phyloP scores from a whole-genome alignment of 2,888 invertebrate species.

The Homarus gammarus region DNA sequence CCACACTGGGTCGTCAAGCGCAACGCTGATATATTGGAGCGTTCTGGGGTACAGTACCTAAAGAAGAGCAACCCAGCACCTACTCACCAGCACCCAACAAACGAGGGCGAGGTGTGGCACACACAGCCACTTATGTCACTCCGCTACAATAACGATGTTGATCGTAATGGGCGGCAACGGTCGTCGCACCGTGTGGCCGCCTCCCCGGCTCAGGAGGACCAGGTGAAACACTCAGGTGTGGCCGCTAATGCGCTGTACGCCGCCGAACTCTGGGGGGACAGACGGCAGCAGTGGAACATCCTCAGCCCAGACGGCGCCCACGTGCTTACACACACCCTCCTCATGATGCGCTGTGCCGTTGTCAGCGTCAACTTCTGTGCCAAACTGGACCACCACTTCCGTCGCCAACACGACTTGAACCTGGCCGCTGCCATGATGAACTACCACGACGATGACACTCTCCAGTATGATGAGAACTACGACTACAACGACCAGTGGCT shows the following conservation, averaged over 20 bases:
- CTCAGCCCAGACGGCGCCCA: conserved; percentile 48
- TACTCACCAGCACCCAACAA: not conserved
- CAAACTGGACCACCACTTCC: conserved; percentile 62
- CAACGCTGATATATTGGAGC: conserved; percentile 1
- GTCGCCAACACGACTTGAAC: conserved; percentile 62
- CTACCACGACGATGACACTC: conserved; percentile 28
- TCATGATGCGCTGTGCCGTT: conserved; percentile 64
- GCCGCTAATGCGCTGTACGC: conserved; percentile 37
- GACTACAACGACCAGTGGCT: not conserved
- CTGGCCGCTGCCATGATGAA: conserved; percentile 66
- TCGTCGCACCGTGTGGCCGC: conserved; percentile 32
- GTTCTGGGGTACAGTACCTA: conserved; percentile 14
- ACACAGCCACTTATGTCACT: conserved; percentile 29
- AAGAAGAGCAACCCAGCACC: not conserved
- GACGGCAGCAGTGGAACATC: conserved; percentile 50
- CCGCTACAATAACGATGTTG: conserved; percentile 10
- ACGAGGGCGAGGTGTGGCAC: not conserved
- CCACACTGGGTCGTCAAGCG: conserved; percentile 33
- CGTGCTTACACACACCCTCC: conserved; percentile 36
- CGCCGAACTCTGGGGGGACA: conserved; percentile 53
- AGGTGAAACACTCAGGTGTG: not conserved
- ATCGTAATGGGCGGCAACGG: not conserved
- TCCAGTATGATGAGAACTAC: too few relatives aligned
- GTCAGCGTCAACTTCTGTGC: conserved; percentile 50
- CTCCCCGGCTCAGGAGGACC: not conserved